Conservation (phyloP, 2,888 invertebrate genomes). For the Dusona sp. region DNA sequence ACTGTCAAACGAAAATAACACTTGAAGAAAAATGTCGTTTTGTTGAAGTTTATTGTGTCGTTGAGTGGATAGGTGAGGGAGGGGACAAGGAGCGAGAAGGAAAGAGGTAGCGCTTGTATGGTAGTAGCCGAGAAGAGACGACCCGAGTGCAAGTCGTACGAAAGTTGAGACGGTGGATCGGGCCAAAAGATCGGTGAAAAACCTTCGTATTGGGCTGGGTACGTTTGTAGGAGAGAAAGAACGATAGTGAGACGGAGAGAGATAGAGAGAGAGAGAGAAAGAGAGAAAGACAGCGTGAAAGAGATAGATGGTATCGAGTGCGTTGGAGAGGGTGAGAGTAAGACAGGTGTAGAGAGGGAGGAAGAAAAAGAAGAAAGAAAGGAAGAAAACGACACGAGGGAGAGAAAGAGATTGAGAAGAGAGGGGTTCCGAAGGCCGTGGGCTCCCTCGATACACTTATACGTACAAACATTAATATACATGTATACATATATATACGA, state of each 20-base stretch:
- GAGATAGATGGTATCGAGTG: slow-evolving; percentile 20
- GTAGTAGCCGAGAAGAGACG: slow-evolving; percentile 41
- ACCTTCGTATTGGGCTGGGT: slow-evolving; percentile 29
- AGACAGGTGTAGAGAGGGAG: slow-evolving; percentile 43
- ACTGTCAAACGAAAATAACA: background rate
- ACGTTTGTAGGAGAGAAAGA: slow-evolving; percentile 33
- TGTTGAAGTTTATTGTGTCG: slow-evolving; percentile 68
- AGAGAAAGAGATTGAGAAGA: slow-evolving; percentile 61
- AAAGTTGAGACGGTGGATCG: slow-evolving; percentile 38
- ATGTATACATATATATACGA: background rate
- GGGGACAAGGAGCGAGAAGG: slow-evolving; percentile 22
- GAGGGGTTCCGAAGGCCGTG: slow-evolving; percentile 73
- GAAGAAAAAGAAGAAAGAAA: slow-evolving; percentile 11
- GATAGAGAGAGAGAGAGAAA: background rate
- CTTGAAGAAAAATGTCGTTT: slow-evolving; percentile 19
- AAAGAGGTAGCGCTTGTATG: background rate
- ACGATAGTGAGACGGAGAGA: slow-evolving; percentile 11
- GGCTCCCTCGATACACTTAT: slow-evolving; percentile 59
- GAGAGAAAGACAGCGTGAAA: slow-evolving; percentile 22
- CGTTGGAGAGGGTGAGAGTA: slow-evolving; percentile 39
- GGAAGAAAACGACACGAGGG: slow-evolving; percentile 41
- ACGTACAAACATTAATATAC: slow-evolving; percentile 23
- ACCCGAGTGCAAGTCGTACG: slow-evolving; percentile 55
- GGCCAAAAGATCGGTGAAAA: slow-evolving; percentile 49
- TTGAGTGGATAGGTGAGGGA: background rate